Evolutionary conservation across 2,797 vertebrate species (phyloP).

Genomic region (Ctenopoma multispine): DNA sequence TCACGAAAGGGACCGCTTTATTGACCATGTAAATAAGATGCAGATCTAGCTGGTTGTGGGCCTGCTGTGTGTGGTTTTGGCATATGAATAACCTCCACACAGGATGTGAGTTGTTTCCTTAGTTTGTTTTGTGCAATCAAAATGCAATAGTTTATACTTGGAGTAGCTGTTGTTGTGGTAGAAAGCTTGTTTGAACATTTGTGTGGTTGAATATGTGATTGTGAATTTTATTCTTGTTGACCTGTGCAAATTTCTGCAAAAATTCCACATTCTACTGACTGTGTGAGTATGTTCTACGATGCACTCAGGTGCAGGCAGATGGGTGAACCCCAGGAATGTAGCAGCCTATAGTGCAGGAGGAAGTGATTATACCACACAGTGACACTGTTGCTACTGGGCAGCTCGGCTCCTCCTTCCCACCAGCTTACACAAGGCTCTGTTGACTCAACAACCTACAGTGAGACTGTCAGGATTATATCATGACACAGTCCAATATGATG

Average conservation of each 20-base stretch:
- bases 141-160: background rate
- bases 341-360: slow-evolving; percentile 66
- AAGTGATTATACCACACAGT: slow-evolving; percentile 73
- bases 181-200: background rate
- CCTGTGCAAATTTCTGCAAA: slow-evolving; percentile 10
- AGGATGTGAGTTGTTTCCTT: slow-evolving; percentile 13
- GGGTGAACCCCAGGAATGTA: slow-evolving; percentile 69
- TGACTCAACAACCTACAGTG: slow-evolving; percentile 35
- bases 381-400: slow-evolving; percentile 46
- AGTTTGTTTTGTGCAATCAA: background rate
- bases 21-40: background rate
- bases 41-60: background rate
- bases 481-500: slow-evolving; percentile 25
- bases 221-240: slow-evolving; percentile 18
- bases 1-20: background rate
- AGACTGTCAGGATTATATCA: slow-evolving; percentile 49
- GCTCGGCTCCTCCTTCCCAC: slow-evolving; percentile 10
- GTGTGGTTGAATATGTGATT: background rate
- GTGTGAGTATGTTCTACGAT: slow-evolving; percentile 21
- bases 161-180: background rate
- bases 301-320: slow-evolving; percentile 61
- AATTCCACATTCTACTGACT: background rate
- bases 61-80: background rate
- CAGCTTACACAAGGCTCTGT: slow-evolving; percentile 35
- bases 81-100: slow-evolving; percentile 13